These are phyloP conservation scores for Diorhabda carinulata DNA, from an alignment of 1,140 invertebrate genomes.

Conservation along the genomic window DNA sequence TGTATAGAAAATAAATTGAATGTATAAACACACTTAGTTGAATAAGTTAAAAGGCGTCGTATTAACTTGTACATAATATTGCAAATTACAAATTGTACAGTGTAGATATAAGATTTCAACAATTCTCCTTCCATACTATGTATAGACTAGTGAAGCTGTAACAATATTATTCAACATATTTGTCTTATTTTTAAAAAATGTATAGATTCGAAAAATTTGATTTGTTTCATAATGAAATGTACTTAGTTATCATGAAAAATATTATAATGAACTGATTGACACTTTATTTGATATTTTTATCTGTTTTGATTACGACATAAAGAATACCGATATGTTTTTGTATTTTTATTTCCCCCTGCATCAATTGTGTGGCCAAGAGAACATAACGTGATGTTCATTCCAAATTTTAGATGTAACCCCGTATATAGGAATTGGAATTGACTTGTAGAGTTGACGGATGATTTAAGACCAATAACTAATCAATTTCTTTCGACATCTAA, in stretches of 20 bases:
- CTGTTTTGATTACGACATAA: neutral
- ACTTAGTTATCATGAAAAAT: neutral
- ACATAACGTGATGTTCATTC: too few relatives aligned
- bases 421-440: too few relatives aligned
- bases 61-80: slow-evolving; percentile 22
- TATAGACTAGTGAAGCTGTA: neutral
- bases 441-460: too few relatives aligned
- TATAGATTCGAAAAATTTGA: neutral
- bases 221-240: slow-evolving; percentile 13
- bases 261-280: neutral
- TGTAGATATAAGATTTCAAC: neutral
- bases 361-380: too few relatives aligned
- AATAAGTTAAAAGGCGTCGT: slow-evolving; percentile 29
- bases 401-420: too few relatives aligned
- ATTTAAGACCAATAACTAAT: too few relatives aligned
- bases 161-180: neutral
- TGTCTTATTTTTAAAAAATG: neutral
- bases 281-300: neutral
- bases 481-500: too few relatives aligned
- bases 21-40: slow-evolving; percentile 32
- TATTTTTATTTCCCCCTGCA: too few relatives aligned
- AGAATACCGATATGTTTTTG: too few relatives aligned
- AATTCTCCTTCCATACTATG: neutral
- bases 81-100: slow-evolving; percentile 18
- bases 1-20: slow-evolving; percentile 28